Evolutionary conservation across 1,140 invertebrate species (phyloP), one percentile per base, ranked within the genome.

Genomic region (Cardiocondyla obscurior): DNA sequence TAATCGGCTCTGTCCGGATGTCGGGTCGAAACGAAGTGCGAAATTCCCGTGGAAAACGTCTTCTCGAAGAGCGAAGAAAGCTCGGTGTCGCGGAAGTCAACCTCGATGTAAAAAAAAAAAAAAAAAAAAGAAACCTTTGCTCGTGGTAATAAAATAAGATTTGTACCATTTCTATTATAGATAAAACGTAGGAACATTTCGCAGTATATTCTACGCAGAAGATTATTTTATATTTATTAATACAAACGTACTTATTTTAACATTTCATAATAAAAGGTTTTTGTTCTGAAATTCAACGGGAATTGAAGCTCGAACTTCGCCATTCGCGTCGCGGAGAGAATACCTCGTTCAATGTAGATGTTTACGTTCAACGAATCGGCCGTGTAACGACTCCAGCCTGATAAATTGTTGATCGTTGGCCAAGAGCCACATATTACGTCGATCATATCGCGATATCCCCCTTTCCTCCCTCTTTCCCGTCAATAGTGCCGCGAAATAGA

Each of bases 371-470:
- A 62, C 14, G 36, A 25, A 55, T 36, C n/a, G 46, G 2, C 33
- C 7, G 8, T 10, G 25, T 16, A 39, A 74, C n/a, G 28, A 33
- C 14, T 33, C 28, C 12, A 46, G 3, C n/a, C 28, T 30, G 60
- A 51, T 49, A 72, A 53, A 57, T 22, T 33, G 33, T 5, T 14
- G 33, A 30, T 22, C 33, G 22, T 72, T 36, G 64, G 16, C 46
- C 1, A 51, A 44, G 30, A 70, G 76, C 36, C 25, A 39, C 33
- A 57, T 16, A 28, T 36, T 57, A 33, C 5, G 3, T 28, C 74
- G 60, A 67, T 77, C 36, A 77, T 53, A 73, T 67, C 73, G 19
- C 22, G 62, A 70, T 62, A 28, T 1, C 25, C 3, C n/a, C n/a
- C n/a, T n/a, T n/a, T n/a, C n/a, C n/a, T n/a, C n/a, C n/a, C n/a